Conservation (phyloP, 2,888 invertebrate species). For the Linhomoeus sp. region DNA sequence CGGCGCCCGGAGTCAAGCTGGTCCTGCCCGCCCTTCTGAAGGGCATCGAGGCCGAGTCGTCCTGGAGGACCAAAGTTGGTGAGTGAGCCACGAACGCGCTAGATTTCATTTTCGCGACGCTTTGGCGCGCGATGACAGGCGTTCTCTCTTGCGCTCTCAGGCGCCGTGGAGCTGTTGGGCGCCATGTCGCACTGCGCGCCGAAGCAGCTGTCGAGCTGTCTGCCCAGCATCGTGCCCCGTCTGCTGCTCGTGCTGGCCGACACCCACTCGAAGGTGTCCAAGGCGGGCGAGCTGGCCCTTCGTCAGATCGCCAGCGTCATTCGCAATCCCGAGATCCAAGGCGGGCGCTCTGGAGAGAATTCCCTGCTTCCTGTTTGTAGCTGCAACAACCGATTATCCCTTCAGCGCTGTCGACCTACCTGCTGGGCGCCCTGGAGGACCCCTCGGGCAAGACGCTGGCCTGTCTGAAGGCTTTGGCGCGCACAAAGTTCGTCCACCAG, state of each 20-base stretch:
- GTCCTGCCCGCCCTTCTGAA: conserved; percentile 75
- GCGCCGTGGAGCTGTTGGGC: conserved; percentile 80
- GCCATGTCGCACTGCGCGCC: conserved; percentile 99
- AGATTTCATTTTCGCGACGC: too few species aligned
- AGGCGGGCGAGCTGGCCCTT: conserved; percentile 56
- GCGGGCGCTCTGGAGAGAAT: conserved; percentile 30
- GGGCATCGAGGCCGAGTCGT: conserved; percentile 74
- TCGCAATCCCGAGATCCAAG: conserved; percentile 89
- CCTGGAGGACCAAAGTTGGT: conserved; percentile 91
- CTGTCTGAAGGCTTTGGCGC: conserved; percentile 56
- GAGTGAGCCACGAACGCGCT: too few species aligned
- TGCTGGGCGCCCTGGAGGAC: conserved; percentile 77
- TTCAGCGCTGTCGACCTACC: conserved; percentile 33
- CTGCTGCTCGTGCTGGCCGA: conserved; percentile 87
- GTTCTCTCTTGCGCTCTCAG: conserved; percentile 30
- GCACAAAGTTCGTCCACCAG: conserved; percentile 77
- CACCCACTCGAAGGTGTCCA: conserved; percentile 48
- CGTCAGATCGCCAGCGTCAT: conserved; percentile 93
- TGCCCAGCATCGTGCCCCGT: conserved; percentile 93
- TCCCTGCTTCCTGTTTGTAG: too few species aligned
- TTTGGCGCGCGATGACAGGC: too few species aligned
- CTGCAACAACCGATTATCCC: too few species aligned
- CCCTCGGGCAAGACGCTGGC: conserved; percentile 75
- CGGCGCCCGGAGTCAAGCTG: conserved; percentile 89
- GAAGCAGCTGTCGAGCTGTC: conserved; percentile 85